Evolutionary conservation across 2,888 invertebrate genomes (phyloP).

Genomic region (Zonitis immaculata): DNA sequence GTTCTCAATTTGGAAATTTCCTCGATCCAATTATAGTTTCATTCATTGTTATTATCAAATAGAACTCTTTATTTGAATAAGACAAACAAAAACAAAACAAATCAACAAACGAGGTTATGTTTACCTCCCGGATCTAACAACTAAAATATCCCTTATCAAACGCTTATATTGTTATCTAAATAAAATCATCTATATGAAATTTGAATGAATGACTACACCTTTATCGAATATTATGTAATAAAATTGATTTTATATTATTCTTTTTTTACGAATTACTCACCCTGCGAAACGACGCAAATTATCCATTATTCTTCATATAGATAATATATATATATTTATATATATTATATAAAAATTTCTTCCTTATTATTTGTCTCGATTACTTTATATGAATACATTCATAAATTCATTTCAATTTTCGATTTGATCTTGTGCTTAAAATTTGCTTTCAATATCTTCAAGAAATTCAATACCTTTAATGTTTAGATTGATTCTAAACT

Average conservation of each 20-base stretch:
- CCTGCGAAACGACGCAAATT: conserved; percentile 10
- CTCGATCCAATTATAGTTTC: not conserved
- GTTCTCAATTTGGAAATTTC: not conserved
- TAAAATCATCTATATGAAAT: not conserved
- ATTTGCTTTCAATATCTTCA: conserved; percentile 1
- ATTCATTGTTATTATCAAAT: not conserved
- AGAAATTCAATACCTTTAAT: too few relatives aligned
- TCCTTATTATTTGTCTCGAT: not conserved
- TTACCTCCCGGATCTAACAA: not conserved
- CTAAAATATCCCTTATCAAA: conserved; percentile 1
- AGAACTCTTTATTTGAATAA: too few relatives aligned
- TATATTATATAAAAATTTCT: too few relatives aligned
- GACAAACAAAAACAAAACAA: too few relatives aligned
- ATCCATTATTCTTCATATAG: conserved; percentile 12
- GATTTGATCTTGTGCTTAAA: too few relatives aligned
- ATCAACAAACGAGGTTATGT: not conserved
- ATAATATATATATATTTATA: conserved; percentile 3
- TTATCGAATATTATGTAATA: not conserved
- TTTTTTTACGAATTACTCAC: conserved; percentile 6
- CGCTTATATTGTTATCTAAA: conserved; percentile 1
- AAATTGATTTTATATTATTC: not conserved
- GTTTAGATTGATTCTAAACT: too few relatives aligned
- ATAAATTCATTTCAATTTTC: not conserved
- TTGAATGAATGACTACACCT: not conserved
- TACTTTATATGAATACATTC: conserved; percentile 11